Conservation (phyloP, 2,888 invertebrate genomes). For the Eurytoma californica region DNA sequence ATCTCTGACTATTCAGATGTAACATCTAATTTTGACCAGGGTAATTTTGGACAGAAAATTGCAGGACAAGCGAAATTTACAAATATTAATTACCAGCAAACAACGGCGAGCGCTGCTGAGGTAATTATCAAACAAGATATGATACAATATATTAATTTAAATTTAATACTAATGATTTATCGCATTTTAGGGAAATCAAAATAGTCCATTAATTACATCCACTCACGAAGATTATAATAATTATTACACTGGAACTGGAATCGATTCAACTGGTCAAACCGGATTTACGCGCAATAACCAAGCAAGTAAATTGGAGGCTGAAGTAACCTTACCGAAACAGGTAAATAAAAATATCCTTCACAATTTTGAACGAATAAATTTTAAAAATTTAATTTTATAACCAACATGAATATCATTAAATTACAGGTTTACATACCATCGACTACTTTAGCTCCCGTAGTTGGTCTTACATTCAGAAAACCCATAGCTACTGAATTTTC, state of each 20-base stretch:
- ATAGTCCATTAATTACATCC: conserved; percentile 37
- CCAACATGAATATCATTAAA: conserved; percentile 16
- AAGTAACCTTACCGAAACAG: conserved; percentile 40
- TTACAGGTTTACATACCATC: conserved; percentile 59
- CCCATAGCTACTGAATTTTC: conserved; percentile 60
- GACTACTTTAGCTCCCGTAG: conserved; percentile 60
- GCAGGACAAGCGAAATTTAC: conserved; percentile 46
- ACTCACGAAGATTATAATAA: conserved; percentile 32
- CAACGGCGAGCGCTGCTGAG: conserved; percentile 1
- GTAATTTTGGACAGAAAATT: conserved; percentile 62
- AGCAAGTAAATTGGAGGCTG: background rate
- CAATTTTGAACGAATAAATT: background rate
- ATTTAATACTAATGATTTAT: background rate
- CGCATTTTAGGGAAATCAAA: conserved; percentile 46
- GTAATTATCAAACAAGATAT: conserved; percentile 18
- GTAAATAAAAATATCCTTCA: conserved; percentile 4
- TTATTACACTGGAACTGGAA: conserved; percentile 11
- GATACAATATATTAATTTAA: background rate
- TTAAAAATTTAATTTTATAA: too few relatives aligned
- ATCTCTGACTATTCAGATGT: conserved; percentile 56
- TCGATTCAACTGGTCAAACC: conserved; percentile 2
- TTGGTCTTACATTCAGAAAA: conserved; percentile 61
- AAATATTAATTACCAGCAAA: conserved; percentile 37
- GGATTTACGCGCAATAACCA: conserved; percentile 6
- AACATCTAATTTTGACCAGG: conserved; percentile 55